Conservation (phyloP, 2,113 vertebrate genomes). For the Oxyruncus cristatus region DNA sequence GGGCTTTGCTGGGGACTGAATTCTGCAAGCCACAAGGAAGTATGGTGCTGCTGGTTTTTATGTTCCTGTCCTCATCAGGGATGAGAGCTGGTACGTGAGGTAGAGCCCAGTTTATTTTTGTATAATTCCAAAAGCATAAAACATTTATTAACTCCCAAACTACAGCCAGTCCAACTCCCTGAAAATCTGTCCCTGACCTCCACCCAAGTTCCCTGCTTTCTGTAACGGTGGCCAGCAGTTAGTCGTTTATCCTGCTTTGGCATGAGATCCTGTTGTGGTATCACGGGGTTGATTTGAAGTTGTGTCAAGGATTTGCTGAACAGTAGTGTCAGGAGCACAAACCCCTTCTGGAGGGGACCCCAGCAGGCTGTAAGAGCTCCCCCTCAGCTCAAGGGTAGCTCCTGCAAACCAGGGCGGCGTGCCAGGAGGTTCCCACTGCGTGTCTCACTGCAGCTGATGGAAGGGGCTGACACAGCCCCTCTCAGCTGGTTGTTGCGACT, state of each 20-base stretch:
- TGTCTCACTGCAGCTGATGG: neutral
- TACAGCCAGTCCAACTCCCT: neutral
- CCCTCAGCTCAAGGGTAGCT: accelerated
- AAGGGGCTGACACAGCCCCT: neutral
- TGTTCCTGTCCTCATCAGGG: neutral
- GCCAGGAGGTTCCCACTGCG: accelerated
- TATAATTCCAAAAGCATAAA: neutral
- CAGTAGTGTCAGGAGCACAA: neutral
- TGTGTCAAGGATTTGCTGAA: neutral
- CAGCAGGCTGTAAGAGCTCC: neutral
- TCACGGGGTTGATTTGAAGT: neutral
- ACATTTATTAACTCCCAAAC: neutral
- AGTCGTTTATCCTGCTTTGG: neutral
- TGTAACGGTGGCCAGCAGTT: neutral
- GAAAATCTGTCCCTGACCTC: neutral
- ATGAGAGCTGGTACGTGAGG: neutral
- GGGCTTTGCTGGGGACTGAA: neutral
- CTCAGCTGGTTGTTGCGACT: no score
- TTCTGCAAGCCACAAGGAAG: neutral
- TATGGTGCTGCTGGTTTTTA: neutral
- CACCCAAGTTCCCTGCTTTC: neutral
- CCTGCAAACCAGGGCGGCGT: neutral
- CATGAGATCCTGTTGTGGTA: neutral
- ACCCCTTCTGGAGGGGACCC: neutral
- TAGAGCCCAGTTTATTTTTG: neutral